Percentiles rank a stretch among this genome's conserved stretches.
Evolutionary conservation across 2,113 vertebrate species (phyloP).

Genomic region (Tauraco erythrolophus): DNA sequence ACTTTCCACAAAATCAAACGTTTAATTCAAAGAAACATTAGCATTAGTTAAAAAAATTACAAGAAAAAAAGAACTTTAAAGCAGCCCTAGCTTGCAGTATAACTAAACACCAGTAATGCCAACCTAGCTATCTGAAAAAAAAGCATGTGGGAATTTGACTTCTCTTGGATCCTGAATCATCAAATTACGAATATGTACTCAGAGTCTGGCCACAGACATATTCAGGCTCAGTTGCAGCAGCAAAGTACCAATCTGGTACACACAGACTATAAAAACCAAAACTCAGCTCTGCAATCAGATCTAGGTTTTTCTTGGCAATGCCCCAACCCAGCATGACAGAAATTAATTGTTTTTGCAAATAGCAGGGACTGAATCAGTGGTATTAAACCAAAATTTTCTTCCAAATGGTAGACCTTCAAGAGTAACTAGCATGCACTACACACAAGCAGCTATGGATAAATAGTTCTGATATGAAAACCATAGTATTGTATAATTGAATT

Average conservation of each 20-base stretch:
- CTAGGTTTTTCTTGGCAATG: not conserved
- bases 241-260: not conserved
- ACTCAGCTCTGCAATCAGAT: not conserved
- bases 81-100: not conserved
- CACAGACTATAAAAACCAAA: not conserved
- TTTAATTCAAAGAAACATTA: not conserved
- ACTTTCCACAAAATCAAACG: not conserved
- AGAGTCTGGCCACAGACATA: not conserved
- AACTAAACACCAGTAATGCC: not conserved
- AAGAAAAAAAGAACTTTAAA: not conserved
- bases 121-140: not conserved
- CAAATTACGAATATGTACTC: not conserved
- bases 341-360: not conserved
- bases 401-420: not conserved
- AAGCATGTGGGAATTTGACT: not conserved
- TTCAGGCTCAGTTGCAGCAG: not conserved
- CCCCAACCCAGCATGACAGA: not conserved
- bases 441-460: not conserved
- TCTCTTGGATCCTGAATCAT: not conserved
- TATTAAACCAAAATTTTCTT: not conserved
- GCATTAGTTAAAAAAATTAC: not conserved
- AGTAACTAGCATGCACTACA: accelerated
- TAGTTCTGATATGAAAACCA: not conserved
- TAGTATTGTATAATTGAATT: not conserved
- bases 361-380: not conserved